Conservation (phyloP, 2,113 vertebrate genomes). For the Urocynchramus pylzowi region DNA sequence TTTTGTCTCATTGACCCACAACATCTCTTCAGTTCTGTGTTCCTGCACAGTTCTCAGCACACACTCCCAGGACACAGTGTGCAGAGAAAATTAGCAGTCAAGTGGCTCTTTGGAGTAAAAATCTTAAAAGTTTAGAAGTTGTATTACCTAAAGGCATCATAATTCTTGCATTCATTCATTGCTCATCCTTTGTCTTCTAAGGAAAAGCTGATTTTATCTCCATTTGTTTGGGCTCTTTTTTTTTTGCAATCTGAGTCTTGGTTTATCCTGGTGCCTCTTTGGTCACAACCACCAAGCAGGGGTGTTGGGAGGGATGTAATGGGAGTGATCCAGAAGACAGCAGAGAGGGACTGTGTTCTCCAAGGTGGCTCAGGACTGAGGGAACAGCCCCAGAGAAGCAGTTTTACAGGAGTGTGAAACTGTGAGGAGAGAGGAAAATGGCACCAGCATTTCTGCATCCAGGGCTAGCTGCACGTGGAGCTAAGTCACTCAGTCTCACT, state of each 20-base stretch:
- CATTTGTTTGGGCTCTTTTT: background rate
- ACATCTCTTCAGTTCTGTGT: background rate
- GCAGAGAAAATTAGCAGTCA: background rate
- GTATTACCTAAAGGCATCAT: background rate
- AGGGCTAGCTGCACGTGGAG: fast-evolving
- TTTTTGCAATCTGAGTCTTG: background rate
- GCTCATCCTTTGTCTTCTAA: background rate
- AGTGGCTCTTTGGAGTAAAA: background rate
- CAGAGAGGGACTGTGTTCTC: background rate
- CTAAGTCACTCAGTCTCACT: background rate
- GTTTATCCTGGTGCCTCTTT: background rate
- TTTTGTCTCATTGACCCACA: background rate
- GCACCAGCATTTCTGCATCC: background rate
- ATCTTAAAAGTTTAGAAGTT: background rate
- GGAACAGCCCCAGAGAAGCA: background rate
- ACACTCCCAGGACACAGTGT: background rate
- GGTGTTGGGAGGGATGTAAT: background rate
- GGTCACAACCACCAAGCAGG: background rate
- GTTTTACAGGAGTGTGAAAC: background rate
- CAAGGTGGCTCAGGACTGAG: background rate
- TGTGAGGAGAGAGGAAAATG: background rate
- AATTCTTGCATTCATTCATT: background rate
- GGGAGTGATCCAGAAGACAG: background rate
- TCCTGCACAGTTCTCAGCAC: background rate
- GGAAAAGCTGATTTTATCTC: background rate